Percentiles rank a stretch among this genome's conserved stretches.
Evolutionary conservation across 2,113 vertebrate species (phyloP).

Genomic region (Ardeotis arabs): DNA sequence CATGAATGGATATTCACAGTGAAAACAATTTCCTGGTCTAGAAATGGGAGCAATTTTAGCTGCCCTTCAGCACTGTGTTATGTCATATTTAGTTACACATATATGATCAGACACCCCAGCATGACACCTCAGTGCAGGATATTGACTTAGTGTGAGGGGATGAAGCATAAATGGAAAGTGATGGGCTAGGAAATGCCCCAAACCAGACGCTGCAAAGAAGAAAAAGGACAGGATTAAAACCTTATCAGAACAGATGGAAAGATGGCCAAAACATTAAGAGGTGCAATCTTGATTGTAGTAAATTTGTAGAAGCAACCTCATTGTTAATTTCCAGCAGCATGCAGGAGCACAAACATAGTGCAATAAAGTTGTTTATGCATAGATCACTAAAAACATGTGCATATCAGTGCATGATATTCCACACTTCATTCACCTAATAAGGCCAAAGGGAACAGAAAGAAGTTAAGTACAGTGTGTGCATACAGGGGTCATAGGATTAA

Average conservation of each 20-base stretch:
- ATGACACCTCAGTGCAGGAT: background rate
- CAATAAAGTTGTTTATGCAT: background rate
- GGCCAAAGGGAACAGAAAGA: background rate
- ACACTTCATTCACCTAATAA: fast-evolving
- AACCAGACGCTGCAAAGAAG: background rate
- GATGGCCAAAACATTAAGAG: background rate
- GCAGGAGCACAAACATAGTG: background rate
- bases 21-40: slow-evolving; percentile 50
- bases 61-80: background rate
- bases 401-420: background rate
- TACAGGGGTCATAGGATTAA: background rate
- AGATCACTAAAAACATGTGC: background rate
- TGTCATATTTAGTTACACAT: slow-evolving; percentile 16
- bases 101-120: background rate
- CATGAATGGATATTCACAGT: background rate
- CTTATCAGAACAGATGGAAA: background rate
- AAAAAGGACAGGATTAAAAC: background rate
- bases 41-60: slow-evolving; percentile 31
- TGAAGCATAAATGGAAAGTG: slow-evolving; percentile 22
- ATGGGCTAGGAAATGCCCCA: background rate
- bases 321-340: background rate
- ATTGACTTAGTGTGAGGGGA: background rate
- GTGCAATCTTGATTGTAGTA: background rate
- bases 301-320: background rate
- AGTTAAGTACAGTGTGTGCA: background rate